Conservation (phyloP, 2,797 vertebrate genomes). For the Falco rusticolus region DNA sequence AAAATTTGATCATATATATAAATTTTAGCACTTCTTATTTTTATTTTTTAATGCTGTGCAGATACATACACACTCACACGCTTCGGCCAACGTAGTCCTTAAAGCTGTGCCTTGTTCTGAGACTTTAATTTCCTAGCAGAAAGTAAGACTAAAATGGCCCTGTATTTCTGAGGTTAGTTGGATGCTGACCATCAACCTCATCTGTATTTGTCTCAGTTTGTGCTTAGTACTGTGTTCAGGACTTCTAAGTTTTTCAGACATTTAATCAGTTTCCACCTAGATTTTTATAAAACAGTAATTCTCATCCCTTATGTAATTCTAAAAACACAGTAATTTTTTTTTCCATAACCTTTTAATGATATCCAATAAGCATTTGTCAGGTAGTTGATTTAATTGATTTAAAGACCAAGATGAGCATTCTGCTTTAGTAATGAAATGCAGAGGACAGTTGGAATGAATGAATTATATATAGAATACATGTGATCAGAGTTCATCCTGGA, state of each 20-base stretch:
- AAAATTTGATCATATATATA: neutral
- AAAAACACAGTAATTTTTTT: neutral
- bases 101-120: neutral
- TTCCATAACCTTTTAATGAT: neutral
- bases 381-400: conserved; percentile 29
- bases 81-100: neutral
- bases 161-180: neutral
- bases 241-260: neutral
- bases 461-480: neutral
- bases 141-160: neutral
- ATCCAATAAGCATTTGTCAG: neutral
- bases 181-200: neutral
- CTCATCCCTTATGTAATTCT: neutral
- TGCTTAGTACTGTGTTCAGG: neutral
- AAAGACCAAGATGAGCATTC: neutral
- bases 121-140: neutral
- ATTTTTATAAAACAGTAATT: conserved; percentile 1
- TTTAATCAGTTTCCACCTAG: neutral
- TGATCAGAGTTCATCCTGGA: neutral
- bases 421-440: neutral
- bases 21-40: neutral
- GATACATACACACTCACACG: fast-evolving
- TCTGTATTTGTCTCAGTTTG: neutral
- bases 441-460: neutral
- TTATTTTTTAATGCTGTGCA: neutral